phyloP scores from a whole-genome alignment of 2,113 vertebrate species.

The Podarcis raffonei region DNA sequence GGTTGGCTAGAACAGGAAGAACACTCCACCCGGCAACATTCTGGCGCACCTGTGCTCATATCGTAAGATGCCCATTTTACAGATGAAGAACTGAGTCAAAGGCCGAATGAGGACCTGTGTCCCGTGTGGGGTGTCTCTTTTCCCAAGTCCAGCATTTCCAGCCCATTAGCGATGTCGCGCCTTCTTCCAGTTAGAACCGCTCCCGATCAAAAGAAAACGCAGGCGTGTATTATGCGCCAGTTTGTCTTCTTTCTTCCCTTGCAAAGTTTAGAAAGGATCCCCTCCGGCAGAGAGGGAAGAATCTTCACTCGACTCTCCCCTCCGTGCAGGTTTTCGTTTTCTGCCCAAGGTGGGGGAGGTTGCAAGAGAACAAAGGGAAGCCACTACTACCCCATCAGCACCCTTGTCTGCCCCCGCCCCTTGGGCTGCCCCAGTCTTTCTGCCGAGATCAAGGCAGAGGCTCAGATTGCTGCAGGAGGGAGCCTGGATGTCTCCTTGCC shows the following conservation, averaged over 20 bases:
- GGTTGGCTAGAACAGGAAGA: too few relatives aligned
- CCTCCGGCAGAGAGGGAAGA: constrained; percentile 23
- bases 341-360: constrained; percentile 1
- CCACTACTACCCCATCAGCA: not conserved
- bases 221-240: not conserved
- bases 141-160: not conserved
- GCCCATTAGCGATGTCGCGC: too few relatives aligned
- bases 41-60: not conserved
- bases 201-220: not conserved
- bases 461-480: not conserved
- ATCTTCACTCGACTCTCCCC: not conserved
- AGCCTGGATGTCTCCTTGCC: not conserved
- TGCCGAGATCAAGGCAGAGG: not conserved
- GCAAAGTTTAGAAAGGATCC: constrained; percentile 10
- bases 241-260: constrained; percentile 1
- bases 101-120: not conserved
- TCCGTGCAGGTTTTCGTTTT: not conserved
- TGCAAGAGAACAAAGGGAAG: not conserved
- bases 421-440: not conserved
- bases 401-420: not conserved
- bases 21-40: not conserved
- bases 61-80: not conserved
- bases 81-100: not conserved
- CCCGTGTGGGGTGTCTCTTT: too few relatives aligned
- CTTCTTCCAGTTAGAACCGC: not conserved